These are phyloP conservation scores for Bergia sp. DNA, from an alignment of 92 coral and sea anemone species.

Conservation along the genomic window DNA sequence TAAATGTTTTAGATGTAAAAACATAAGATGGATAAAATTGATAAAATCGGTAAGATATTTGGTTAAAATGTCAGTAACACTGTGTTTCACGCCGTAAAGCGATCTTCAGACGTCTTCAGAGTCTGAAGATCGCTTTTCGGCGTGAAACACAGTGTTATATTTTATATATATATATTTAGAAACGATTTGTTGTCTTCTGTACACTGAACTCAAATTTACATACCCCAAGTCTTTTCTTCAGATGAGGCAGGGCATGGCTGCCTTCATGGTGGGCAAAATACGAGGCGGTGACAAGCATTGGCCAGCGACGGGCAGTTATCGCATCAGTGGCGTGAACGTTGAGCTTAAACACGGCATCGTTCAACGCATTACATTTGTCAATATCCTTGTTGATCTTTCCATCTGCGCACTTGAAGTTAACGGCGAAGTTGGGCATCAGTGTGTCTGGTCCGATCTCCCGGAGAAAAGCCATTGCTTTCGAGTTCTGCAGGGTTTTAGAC, in stretches of 20 bases:
- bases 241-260: slow-evolving; percentile 31
- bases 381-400: slow-evolving; percentile 1
- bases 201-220: neutral
- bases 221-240: slow-evolving; percentile 54
- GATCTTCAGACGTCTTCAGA: too few species aligned
- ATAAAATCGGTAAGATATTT: too few species aligned
- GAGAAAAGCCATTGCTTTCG: slow-evolving; percentile 51
- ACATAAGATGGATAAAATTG: too few species aligned
- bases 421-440: slow-evolving; percentile 66
- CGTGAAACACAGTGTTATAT: too few species aligned
- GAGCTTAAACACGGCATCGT: slow-evolving; percentile 48
- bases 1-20: too few species aligned
- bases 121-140: too few species aligned
- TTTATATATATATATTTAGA: too few species aligned
- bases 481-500: slow-evolving; percentile 21
- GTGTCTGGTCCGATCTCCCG: slow-evolving; percentile 65
- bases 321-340: slow-evolving; percentile 47
- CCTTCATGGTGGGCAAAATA: slow-evolving; percentile 39
- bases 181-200: too few species aligned
- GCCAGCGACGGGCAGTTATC: slow-evolving; percentile 49
- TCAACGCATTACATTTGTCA: neutral
- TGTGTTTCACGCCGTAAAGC: too few species aligned
- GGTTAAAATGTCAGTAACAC: too few species aligned
- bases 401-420: slow-evolving; percentile 46
- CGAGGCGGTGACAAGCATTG: slow-evolving; percentile 58